Percentiles rank a stretch among this genome's conserved stretches.
phyloP scores from a whole-genome alignment of 2,797 vertebrate species.

The Diplodus sargus region DNA sequence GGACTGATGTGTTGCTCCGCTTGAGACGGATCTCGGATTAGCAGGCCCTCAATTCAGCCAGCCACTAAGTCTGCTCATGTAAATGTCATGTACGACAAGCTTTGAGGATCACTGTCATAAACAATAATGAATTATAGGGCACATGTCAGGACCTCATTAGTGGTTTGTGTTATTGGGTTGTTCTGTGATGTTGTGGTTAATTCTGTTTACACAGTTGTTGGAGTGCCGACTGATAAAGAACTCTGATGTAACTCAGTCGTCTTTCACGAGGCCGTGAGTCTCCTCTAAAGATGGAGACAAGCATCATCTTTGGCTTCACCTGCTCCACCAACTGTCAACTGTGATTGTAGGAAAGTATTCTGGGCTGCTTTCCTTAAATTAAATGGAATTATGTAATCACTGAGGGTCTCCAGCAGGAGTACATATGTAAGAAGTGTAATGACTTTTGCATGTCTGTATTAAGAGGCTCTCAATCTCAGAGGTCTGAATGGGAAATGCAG shows the following conservation, averaged over 20 bases:
- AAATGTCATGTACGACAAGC: conserved; percentile 35
- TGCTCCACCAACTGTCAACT: conserved; percentile 66
- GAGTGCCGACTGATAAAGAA: conserved; percentile 65
- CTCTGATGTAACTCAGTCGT: conserved; percentile 49
- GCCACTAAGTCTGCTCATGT: conserved; percentile 20
- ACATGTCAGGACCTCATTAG: conserved; percentile 62
- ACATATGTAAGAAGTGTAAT: conserved; percentile 61
- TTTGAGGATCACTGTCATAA: conserved; percentile 43
- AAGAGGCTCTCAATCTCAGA: conserved; percentile 60
- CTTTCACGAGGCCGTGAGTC: conserved; percentile 20
- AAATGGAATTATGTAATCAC: conserved; percentile 73
- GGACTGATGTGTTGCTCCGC: neutral
- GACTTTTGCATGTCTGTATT: conserved; percentile 74
- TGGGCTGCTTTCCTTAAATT: conserved; percentile 64
- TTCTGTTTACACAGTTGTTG: conserved; percentile 69
- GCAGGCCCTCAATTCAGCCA: conserved; percentile 16
- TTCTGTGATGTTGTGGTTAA: conserved; percentile 55
- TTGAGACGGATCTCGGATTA: neutral
- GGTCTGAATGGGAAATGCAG: conserved; percentile 65
- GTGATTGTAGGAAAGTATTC: conserved; percentile 73
- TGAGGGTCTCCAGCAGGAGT: conserved; percentile 67
- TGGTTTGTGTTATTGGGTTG: conserved; percentile 40
- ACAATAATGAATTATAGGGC: conserved; percentile 42
- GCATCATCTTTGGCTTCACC: conserved; percentile 55
- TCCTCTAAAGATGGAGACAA: conserved; percentile 48